Evolutionary conservation across 53 echinoderm and acorn worm genomes (phyloP).

Genomic region (Luidia sarsii): DNA sequence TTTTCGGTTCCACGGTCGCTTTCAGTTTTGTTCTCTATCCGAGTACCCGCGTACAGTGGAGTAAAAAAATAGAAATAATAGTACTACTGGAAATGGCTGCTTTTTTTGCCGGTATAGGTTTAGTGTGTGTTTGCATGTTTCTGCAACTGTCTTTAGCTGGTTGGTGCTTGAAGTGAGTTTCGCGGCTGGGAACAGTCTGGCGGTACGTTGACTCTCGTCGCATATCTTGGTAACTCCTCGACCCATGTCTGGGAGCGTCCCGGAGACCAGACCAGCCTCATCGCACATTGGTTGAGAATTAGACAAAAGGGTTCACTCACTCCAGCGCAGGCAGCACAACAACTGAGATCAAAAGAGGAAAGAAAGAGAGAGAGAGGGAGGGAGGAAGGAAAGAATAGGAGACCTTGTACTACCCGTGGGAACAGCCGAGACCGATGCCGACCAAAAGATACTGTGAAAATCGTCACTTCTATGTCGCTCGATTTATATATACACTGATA

Average conservation of each 20-base stretch:
- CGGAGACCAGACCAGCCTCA: constrained; percentile 17
- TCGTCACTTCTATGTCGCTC: constrained; percentile 52
- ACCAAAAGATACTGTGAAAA: constrained; percentile 47
- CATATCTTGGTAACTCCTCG: too few relatives aligned
- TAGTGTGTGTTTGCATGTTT: too few relatives aligned
- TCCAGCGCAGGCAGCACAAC: constrained; percentile 9
- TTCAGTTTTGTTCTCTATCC: constrained; percentile 50
- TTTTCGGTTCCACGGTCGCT: constrained; percentile 43
- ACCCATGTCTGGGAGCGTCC: too few relatives aligned
- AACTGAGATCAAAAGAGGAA: constrained; percentile 6
- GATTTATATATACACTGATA: constrained; percentile 1
- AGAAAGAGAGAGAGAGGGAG: too few relatives aligned
- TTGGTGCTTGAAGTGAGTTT: too few relatives aligned
- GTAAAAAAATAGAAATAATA: too few relatives aligned
- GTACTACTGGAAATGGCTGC: too few relatives aligned
- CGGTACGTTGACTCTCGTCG: too few relatives aligned
- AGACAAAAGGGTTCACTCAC: constrained; percentile 41
- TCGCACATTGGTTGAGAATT: constrained; percentile 18
- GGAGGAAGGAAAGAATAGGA: neutral
- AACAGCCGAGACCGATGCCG: constrained; percentile 21
- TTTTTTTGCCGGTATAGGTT: too few relatives aligned
- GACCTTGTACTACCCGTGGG: constrained; percentile 49
- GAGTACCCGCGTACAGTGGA: constrained; percentile 25
- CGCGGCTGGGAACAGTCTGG: too few relatives aligned
- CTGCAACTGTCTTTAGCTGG: too few relatives aligned